Evolutionary conservation across 2,888 invertebrate genomes (phyloP).

Genomic region (Drosophila mayaguana): DNA sequence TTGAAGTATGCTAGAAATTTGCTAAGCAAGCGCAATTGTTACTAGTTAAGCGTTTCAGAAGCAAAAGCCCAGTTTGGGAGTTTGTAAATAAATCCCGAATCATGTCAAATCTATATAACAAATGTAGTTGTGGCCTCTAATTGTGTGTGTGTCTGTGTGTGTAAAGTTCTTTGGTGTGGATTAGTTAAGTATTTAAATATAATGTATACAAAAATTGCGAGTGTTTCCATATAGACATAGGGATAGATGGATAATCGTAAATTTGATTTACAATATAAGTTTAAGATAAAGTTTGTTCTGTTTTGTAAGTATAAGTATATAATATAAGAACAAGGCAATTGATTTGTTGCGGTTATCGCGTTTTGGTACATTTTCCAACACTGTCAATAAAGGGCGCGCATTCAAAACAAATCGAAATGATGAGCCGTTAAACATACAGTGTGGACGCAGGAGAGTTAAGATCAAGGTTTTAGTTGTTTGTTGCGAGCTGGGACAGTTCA

Average conservation of each 20-base stretch:
- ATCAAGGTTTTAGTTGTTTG: constrained; percentile 3
- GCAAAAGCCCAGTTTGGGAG: constrained; percentile 48
- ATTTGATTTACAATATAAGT: constrained; percentile 75
- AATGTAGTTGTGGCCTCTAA: constrained; percentile 14
- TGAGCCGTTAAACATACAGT: constrained; percentile 25
- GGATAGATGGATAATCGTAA: constrained; percentile 57
- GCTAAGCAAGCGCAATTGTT: constrained; percentile 47
- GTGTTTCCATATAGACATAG: constrained; percentile 29
- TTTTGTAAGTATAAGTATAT: constrained; percentile 38
- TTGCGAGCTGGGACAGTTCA: constrained; percentile 30
- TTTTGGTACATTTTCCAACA: constrained; percentile 65
- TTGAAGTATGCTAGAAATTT: constrained; percentile 28
- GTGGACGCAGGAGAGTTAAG: constrained; percentile 25
- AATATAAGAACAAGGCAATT: constrained; percentile 74
- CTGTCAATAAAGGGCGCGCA: constrained; percentile 38
- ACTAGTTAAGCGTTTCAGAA: constrained; percentile 51
- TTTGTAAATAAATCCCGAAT: constrained; percentile 47
- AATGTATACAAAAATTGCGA: constrained; percentile 59
- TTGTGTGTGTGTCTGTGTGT: constrained; percentile 13
- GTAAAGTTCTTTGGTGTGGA: constrained; percentile 37
- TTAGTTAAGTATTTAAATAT: constrained; percentile 37
- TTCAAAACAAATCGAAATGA: constrained; percentile 23
- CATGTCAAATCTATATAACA: constrained; percentile 21
- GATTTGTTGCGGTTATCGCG: constrained; percentile 34
- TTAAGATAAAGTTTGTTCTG: constrained; percentile 31